phyloP scores from a whole-genome alignment of 2,797 vertebrate genomes.

The Rhinoraja longicauda region DNA sequence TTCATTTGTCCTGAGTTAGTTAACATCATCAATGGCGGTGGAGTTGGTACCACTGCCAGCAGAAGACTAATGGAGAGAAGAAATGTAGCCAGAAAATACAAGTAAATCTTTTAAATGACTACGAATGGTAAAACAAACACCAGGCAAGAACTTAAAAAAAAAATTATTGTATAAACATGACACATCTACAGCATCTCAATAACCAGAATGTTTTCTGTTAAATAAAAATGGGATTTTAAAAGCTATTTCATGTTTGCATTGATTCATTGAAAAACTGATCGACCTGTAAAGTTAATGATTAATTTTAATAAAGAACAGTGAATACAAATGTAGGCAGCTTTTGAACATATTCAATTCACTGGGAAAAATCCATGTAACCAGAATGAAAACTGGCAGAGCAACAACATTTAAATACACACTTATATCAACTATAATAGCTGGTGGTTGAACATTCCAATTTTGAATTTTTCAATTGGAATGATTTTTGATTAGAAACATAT shows the following conservation, averaged over 20 bases:
- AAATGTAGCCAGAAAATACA: too few species aligned
- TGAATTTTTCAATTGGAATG: neutral
- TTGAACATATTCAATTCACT: neutral
- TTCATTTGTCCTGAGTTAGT: neutral
- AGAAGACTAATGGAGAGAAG: neutral
- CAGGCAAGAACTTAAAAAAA: too few species aligned
- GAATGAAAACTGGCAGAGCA: too few species aligned
- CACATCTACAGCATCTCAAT: neutral
- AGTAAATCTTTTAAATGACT: too few species aligned
- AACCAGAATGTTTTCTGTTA: neutral
- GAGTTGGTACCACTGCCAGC: neutral
- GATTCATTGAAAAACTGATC: neutral
- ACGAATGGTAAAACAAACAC: too few species aligned
- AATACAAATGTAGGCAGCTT: neutral
- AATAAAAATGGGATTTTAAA: neutral
- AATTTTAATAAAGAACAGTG: neutral
- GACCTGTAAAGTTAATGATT: neutral
- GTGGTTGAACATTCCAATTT: neutral
- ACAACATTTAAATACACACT: neutral
- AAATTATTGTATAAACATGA: too few species aligned
- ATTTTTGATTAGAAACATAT: neutral
- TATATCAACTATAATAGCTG: neutral
- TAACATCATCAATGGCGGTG: neutral
- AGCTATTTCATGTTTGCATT: neutral
- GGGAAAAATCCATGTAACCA: neutral